Conservation (phyloP, 2,797 vertebrate species). For the Sternotherus odoratus region DNA sequence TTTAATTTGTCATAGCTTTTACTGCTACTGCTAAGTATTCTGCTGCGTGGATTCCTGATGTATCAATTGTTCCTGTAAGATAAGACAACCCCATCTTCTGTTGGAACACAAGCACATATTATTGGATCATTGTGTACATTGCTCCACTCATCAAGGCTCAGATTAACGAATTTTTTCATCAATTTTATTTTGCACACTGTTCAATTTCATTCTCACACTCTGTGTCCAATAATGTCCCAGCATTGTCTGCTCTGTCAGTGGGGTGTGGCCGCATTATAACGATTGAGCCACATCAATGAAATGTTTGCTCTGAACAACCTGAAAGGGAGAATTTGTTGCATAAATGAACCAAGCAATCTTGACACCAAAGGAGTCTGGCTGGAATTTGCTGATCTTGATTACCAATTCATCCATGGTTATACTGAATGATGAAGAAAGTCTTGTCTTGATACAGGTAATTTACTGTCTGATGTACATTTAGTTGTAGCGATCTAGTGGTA, state of each 20-base stretch:
- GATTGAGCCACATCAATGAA: background rate
- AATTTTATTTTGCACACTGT: background rate
- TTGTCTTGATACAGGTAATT: background rate
- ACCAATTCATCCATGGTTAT: background rate
- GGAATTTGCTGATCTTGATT: background rate
- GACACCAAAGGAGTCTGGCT: background rate
- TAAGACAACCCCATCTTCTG: background rate
- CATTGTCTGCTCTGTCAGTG: background rate
- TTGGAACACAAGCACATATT: constrained; percentile 10
- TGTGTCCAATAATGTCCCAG: constrained; percentile 10
- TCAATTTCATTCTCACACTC: constrained; percentile 13
- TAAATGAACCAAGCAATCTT: background rate
- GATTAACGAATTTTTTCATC: background rate
- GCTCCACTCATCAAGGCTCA: background rate
- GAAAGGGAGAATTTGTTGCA: background rate
- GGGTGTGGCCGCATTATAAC: background rate
- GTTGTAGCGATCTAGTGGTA: background rate
- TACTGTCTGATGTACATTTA: background rate
- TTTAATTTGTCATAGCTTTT: background rate
- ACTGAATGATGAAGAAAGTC: background rate
- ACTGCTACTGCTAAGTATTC: background rate
- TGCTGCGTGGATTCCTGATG: constrained; percentile 13
- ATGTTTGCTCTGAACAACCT: background rate
- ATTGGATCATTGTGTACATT: background rate
- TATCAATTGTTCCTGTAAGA: background rate